phyloP scores from a whole-genome alignment of 1,140 invertebrate species.

The Ceratina australensis region DNA sequence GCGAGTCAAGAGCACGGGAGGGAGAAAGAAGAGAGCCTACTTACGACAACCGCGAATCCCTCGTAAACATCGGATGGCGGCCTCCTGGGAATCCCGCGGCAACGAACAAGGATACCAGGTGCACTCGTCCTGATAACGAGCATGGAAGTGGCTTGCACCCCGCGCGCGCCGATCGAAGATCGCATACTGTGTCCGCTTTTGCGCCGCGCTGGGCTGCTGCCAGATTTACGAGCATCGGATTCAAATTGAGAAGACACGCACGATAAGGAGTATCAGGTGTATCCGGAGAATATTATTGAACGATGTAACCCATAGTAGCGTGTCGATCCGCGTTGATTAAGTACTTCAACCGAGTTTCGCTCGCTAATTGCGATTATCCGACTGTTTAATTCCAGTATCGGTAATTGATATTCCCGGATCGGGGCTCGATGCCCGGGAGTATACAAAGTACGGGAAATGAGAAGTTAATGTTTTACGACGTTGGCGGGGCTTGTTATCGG shows the following conservation, averaged over 20 bases:
- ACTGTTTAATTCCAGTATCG: not conserved
- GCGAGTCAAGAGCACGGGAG: not conserved
- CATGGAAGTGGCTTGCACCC: constrained; percentile 27
- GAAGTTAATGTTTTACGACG: not conserved
- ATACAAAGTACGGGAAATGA: not conserved
- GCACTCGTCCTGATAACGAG: constrained; percentile 61
- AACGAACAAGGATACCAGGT: constrained; percentile 64
- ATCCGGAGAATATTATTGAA: not conserved
- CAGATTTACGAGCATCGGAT: constrained; percentile 34
- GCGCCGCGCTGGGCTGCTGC: not conserved
- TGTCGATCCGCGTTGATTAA: not conserved
- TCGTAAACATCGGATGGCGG: constrained; percentile 64
- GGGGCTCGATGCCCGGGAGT: not conserved
- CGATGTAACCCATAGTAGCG: too few species aligned
- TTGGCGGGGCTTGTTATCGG: not conserved
- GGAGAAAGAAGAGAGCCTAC: constrained; percentile 55
- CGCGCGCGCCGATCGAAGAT: constrained; percentile 30
- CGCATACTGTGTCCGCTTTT: constrained; percentile 48
- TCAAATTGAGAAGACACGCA: constrained; percentile 13
- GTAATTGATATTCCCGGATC: not conserved
- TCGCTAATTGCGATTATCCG: not conserved
- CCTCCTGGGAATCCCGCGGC: constrained; percentile 63
- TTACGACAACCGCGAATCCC: constrained; percentile 61
- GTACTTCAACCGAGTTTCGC: not conserved
- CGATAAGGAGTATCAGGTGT: constrained; percentile 9